Conservation (phyloP, 2,113 vertebrate species). For the Hyperoodon ampullatus region DNA sequence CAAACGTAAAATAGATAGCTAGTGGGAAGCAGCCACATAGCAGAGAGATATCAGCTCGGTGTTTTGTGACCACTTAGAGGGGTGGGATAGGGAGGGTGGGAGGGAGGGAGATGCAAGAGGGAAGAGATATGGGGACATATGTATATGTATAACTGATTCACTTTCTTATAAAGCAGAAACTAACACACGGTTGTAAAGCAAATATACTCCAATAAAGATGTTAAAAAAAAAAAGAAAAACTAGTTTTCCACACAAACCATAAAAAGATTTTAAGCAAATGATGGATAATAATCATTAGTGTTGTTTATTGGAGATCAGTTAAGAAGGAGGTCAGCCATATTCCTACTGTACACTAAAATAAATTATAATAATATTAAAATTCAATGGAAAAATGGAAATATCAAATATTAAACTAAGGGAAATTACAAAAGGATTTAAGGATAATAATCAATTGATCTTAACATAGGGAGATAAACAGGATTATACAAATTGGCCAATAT, state of each 20-base stretch:
- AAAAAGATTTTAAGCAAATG: neutral
- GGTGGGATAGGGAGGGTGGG: no score
- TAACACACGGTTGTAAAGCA: no score
- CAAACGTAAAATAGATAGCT: no score
- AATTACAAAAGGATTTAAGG: neutral
- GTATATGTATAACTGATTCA: no score
- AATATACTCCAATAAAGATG: no score
- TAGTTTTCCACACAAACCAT: neutral
- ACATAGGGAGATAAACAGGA: neutral
- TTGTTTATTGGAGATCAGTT: neutral
- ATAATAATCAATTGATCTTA: neutral
- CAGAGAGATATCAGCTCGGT: no score
- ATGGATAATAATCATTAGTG: neutral
- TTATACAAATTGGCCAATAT: neutral
- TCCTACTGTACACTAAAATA: neutral
- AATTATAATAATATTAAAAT: neutral
- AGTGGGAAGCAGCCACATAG: no score
- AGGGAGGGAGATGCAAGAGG: no score
- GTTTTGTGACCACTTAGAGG: no score
- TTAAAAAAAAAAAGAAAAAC: neutral
- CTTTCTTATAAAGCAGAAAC: no score
- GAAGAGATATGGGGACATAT: no score
- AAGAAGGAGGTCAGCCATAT: neutral
- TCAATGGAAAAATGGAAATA: neutral
- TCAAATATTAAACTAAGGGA: neutral